phyloP scores from a whole-genome alignment of 2,888 invertebrate genomes.

The Luffia ferchaultella region DNA sequence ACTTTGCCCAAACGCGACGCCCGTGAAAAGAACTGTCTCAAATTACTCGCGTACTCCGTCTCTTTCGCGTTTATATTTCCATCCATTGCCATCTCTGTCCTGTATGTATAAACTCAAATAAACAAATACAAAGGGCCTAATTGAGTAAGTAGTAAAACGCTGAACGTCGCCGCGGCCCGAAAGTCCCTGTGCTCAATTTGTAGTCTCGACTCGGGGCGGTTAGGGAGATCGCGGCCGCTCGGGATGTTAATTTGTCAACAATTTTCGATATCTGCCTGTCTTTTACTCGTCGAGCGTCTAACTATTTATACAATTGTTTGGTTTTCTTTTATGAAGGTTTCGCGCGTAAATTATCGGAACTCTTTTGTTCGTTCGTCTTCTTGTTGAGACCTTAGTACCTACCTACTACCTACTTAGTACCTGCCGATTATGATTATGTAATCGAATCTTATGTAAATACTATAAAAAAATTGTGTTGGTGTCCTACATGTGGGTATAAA shows the following conservation, averaged over 20 bases:
- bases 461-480: too few relatives aligned
- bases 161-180: constrained; percentile 9
- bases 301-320: constrained; percentile 33
- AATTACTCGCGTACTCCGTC: constrained; percentile 49
- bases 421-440: too few relatives aligned
- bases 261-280: constrained; percentile 66
- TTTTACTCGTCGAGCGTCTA: constrained; percentile 58
- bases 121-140: constrained; percentile 68
- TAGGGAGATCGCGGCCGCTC: constrained; percentile 50
- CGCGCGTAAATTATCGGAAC: too few relatives aligned
- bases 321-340: constrained; percentile 15
- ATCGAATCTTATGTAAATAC: too few relatives aligned
- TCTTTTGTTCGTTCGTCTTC: too few relatives aligned
- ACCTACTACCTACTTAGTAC: too few relatives aligned
- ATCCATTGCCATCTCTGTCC: constrained; percentile 29
- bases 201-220: constrained; percentile 55
- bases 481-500: too few relatives aligned
- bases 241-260: constrained; percentile 67
- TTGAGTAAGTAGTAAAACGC: constrained; percentile 65
- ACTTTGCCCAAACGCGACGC: constrained; percentile 26
- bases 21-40: constrained; percentile 66
- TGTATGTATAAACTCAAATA: constrained; percentile 61
- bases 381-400: too few relatives aligned
- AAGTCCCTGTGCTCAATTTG: constrained; percentile 35
- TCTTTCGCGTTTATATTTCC: constrained; percentile 20